A percentile compares a stretch with the other conserved stretches of the same genome.
Evolutionary conservation across 1,140 invertebrate species (phyloP).

Genomic region (Drosophila dunni): DNA sequence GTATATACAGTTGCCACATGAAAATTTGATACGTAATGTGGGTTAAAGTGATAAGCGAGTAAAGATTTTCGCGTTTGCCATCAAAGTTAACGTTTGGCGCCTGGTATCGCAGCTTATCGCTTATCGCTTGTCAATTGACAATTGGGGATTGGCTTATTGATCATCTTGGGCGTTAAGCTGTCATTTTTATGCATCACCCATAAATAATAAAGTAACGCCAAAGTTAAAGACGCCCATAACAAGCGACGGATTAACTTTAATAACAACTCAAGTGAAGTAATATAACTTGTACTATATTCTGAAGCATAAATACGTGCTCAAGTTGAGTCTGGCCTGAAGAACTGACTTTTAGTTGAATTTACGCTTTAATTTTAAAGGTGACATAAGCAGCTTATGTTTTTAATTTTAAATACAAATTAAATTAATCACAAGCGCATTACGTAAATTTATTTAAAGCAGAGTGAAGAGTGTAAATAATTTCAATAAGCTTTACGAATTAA

Average conservation of each 20-base stretch:
- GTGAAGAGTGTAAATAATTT: neutral
- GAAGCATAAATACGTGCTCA: neutral
- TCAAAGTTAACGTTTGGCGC: neutral
- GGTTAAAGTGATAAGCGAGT: slow-evolving; percentile 38
- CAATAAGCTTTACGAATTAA: neutral
- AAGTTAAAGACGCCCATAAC: slow-evolving; percentile 46
- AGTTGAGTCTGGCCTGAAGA: neutral
- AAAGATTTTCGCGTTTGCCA: slow-evolving; percentile 27
- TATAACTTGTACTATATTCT: slow-evolving; percentile 23
- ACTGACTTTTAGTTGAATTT: neutral
- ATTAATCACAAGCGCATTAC: neutral
- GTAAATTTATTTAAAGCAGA: neutral
- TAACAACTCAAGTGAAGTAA: slow-evolving; percentile 5
- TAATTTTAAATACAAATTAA: neutral
- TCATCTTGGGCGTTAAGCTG: slow-evolving; percentile 60
- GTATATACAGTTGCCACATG: slow-evolving; percentile 27
- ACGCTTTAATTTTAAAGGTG: neutral
- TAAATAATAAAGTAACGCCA: slow-evolving; percentile 37
- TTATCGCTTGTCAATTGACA: slow-evolving; percentile 59
- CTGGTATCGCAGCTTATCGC: slow-evolving; percentile 11
- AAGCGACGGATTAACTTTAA: slow-evolving; percentile 62
- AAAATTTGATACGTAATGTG: slow-evolving; percentile 27
- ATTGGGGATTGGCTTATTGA: slow-evolving; percentile 69
- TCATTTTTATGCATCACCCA: slow-evolving; percentile 59
- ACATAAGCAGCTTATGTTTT: slow-evolving; percentile 6